These are phyloP conservation scores for Hyperoplus lanceolatus DNA, from an alignment of 2,797 vertebrate genomes.

Conservation along the genomic window DNA sequence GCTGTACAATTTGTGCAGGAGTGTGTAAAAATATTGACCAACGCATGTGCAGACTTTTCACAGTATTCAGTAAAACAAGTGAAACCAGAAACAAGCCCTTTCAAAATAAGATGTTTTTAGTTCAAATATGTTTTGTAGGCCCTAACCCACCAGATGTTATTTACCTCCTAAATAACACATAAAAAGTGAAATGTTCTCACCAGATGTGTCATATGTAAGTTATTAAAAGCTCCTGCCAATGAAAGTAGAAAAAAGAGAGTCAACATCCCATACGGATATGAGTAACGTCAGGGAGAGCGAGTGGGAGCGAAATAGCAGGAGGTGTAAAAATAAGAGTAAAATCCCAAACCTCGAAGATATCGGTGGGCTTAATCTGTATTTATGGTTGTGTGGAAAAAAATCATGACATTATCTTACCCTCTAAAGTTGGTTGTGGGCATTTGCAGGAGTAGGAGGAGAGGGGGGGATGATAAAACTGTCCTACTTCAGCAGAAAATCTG, in stretches of 20 bases:
- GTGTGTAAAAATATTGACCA: no score
- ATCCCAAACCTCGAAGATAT: constrained; percentile 45
- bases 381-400: constrained; percentile 67
- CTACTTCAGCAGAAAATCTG: constrained; percentile 84
- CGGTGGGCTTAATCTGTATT: constrained; percentile 58
- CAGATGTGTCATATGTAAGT: constrained; percentile 80
- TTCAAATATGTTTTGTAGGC: not conserved
- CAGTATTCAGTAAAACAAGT: not conserved
- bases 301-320: constrained; percentile 46
- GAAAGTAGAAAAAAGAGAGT: constrained; percentile 45
- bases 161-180: constrained; percentile 81
- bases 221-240: constrained; percentile 70
- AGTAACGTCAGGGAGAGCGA: constrained; percentile 29
- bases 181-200: constrained; percentile 79
- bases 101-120: not conserved
- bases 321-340: constrained; percentile 20
- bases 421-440: constrained; percentile 46
- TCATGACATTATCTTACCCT: constrained; percentile 60
- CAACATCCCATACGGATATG: constrained; percentile 62
- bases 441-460: constrained; percentile 50
- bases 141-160: constrained; percentile 40
- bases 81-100: not conserved
- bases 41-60: no score
- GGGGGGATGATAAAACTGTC: constrained; percentile 59
- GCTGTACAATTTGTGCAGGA: no score